phyloP scores from a whole-genome alignment of 2,113 vertebrate genomes.

The Psilopogon haemacephalus region DNA sequence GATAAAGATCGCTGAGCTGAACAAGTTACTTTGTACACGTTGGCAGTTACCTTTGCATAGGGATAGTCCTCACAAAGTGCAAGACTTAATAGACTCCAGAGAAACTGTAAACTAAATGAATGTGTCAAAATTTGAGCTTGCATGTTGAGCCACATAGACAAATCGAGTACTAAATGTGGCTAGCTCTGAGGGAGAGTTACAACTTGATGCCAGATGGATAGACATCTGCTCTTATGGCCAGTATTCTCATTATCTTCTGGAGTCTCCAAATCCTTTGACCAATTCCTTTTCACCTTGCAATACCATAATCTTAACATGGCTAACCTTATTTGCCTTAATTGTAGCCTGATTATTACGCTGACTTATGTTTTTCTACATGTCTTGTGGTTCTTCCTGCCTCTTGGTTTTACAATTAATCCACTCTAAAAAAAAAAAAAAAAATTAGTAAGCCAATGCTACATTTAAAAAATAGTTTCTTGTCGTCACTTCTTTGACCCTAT shows the following conservation, averaged over 20 bases:
- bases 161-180: not conserved
- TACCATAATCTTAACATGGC: not conserved
- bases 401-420: not conserved
- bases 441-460: not conserved
- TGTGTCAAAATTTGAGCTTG: not conserved
- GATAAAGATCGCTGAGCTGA: not conserved
- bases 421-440: not conserved
- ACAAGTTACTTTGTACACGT: not conserved
- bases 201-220: not conserved
- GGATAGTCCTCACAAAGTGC: not conserved
- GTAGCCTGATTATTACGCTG: not conserved
- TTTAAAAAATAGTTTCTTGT: not conserved
- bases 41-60: not conserved
- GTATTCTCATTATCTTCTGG: not conserved
- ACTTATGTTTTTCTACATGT: not conserved
- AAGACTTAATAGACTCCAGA: not conserved
- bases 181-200: not conserved
- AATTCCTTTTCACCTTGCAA: not conserved
- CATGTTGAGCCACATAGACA: fast-evolving
- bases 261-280: not conserved
- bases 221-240: not conserved
- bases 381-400: not conserved
- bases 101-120: not conserved
- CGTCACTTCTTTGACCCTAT: not conserved
- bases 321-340: not conserved